Evolutionary conservation across 2,113 vertebrate species (phyloP), one percentile per base, ranked within the genome.

Genomic region (Xenotilapia caudafasciata): DNA sequence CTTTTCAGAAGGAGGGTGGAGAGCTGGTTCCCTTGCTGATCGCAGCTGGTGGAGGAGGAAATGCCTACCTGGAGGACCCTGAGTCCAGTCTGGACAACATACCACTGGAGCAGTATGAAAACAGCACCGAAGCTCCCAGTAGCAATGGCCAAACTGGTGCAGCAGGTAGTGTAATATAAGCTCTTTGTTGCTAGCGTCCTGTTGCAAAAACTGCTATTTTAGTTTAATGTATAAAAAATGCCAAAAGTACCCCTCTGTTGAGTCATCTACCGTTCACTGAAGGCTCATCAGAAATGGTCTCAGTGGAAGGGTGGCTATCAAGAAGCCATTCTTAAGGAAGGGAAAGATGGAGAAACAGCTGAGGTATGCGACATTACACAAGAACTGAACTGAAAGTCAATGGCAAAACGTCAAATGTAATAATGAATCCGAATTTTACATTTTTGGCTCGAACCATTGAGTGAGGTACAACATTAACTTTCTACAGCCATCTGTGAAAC

Each of bases 31-130:
- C 97, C 45, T 95, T 97, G 95, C 95, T 97, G 94, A 96, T 98
- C 82, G 98, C 97, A 11, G 98, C 98, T 58, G 97, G 98, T 19
- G 98, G 97, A 70, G 98, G 98, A 92, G 98, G 98, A 55, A 98
- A 97, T 65, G 97, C 97, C 40, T 98, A 98, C 93, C 83, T 97
- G 94, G 97, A 98, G 90, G 93, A 96, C 88, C 96, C 92, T 6
- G 96, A 97, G 84, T 91, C 80, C 77, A 95, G 92, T 45, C 82
- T 94, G 90, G 97, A 97, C 21, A 92, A 94, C 2, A 70, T 87
- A 10, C 90, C 93, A 1, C 38, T 97, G 92, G 97, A 98, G 88
- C 96, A 97, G 88, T 98, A 97, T 88, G 97, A 98, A 92, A 98
- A 97, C 85, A 97, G 94, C 89, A 96, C 96, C 5, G 19, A 56